A percentile compares a stretch with the other conserved stretches of the same genome.
Conservation (phyloP, 2,888 invertebrate species). For the Lasioglossum zephyrum region DNA sequence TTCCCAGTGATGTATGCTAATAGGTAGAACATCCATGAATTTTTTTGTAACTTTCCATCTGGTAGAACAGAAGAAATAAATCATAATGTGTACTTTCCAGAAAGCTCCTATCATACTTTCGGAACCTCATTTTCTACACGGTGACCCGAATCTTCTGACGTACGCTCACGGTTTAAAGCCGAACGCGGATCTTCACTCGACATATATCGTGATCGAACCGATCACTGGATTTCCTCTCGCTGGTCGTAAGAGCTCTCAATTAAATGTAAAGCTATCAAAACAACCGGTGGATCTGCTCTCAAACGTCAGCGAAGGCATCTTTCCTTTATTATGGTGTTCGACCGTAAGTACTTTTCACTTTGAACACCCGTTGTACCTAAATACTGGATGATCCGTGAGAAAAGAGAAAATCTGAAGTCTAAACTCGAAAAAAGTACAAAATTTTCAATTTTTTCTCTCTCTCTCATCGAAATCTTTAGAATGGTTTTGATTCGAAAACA, state of each 20-base stretch:
- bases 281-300: conserved; percentile 84
- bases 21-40: too few species aligned
- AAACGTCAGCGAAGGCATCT: conserved; percentile 86
- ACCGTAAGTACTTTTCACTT: conserved; percentile 29
- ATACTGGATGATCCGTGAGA: too few species aligned
- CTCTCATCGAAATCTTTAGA: too few species aligned
- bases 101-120: conserved; percentile 88
- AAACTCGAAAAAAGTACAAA: too few species aligned
- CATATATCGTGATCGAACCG: conserved; percentile 87
- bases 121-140: conserved; percentile 88
- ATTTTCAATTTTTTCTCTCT: too few species aligned
- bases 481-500: too few species aligned
- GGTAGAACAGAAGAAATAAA: too few species aligned
- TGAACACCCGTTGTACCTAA: background rate
- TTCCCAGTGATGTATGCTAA: too few species aligned
- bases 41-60: too few species aligned
- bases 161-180: conserved; percentile 86
- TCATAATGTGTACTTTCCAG: conserved; percentile 72
- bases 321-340: conserved; percentile 86
- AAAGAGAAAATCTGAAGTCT: too few species aligned
- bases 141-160: conserved; percentile 85
- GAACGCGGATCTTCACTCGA: conserved; percentile 86
- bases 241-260: conserved; percentile 86
- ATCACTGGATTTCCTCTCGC: conserved; percentile 86
- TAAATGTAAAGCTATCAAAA: conserved; percentile 85